phyloP scores from a whole-genome alignment of 2,888 invertebrate genomes.

The Chrysopilus asiliformis region DNA sequence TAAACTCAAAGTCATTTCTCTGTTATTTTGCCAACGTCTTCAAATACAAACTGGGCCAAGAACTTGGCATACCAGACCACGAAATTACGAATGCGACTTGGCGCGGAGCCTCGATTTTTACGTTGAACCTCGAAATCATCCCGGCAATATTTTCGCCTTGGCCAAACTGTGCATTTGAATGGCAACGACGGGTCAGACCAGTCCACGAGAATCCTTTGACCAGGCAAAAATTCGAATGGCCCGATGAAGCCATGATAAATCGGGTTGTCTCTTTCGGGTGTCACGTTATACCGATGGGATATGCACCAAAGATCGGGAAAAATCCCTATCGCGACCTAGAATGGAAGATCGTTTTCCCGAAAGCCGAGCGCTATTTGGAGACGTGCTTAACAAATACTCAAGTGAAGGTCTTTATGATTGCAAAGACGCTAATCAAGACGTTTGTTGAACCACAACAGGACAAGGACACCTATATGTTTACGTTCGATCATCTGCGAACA shows the following conservation, averaged over 20 bases:
- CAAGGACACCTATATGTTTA: slow-evolving; percentile 46
- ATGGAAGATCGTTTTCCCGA: slow-evolving; percentile 67
- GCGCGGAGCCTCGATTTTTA: slow-evolving; percentile 54
- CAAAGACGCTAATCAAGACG: slow-evolving; percentile 54
- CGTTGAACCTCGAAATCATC: slow-evolving; percentile 50
- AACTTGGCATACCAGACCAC: slow-evolving; percentile 43
- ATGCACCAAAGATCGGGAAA: slow-evolving; percentile 45
- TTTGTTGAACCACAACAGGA: slow-evolving; percentile 51
- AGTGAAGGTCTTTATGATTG: slow-evolving; percentile 53
- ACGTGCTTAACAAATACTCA: slow-evolving; percentile 57
- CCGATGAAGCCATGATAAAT: slow-evolving; percentile 49
- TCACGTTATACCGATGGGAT: slow-evolving; percentile 56
- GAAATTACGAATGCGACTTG: slow-evolving; percentile 43
- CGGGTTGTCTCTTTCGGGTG: slow-evolving; percentile 54
- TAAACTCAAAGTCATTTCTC: slow-evolving; percentile 56
- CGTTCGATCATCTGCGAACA: slow-evolving; percentile 56
- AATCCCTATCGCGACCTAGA: slow-evolving; percentile 53
- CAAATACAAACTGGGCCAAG: slow-evolving; percentile 43
- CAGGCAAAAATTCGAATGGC: slow-evolving; percentile 52
- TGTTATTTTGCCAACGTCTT: slow-evolving; percentile 53
- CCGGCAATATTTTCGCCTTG: slow-evolving; percentile 56
- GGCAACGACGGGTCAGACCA: slow-evolving; percentile 47
- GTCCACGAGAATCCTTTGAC: slow-evolving; percentile 43
- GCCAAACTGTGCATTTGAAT: slow-evolving; percentile 58
- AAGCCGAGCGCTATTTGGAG: slow-evolving; percentile 62